Base-by-base conservation (phyloP, 2,888 invertebrate species). In the Synanthedon tipuliformis region DNA sequence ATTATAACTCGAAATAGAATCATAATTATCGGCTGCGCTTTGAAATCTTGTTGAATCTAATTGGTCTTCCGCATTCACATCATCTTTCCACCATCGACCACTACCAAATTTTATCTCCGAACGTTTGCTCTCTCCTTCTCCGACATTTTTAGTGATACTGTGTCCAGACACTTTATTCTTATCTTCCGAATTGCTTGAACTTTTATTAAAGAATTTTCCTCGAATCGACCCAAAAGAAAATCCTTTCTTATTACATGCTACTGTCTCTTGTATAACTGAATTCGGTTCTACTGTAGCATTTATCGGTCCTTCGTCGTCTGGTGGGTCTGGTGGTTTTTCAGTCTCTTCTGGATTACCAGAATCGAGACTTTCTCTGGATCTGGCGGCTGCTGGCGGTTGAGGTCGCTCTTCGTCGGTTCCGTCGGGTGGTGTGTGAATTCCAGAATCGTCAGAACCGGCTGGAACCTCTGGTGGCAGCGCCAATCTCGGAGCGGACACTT, bases 401-500 rank as follows among this genome's bases (percentile, higher is more conserved):
- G 81, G 75, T 87, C 91, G 62, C 78, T 89, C 82, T 75, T 87
- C 83, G 71, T 89, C 76, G 70, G 85, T 68, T 64, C 75, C 75
- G 68, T 83, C 81, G 56, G 81, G 77, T 50, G 83, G 78, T 51
- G 81, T 78, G 71, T 79, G 81, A 62, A 94, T 94, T 59, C 94
- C 92, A 48, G 94, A 94, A 78, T 95, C 95, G 75, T 94, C 94
- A 41, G 94, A 94, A 48, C 94, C 94, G 13, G 85, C 77, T 55
- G 84, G 81, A 66, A 89, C 74, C 69, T 83, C 81, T 48, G 85
- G 82, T 51, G 86, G 85, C 51, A 85, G 66, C 48, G 86, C 86
- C 50, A 85, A 92, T 91, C 65, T 92, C 90, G 68, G 93, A 89
- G 61, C 76, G 56, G 77, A 65, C 65, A 64, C 75, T 61, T 82